Evolutionary conservation across 1,140 invertebrate genomes (phyloP).

Genomic region (Dendrolimus kikuchii): DNA sequence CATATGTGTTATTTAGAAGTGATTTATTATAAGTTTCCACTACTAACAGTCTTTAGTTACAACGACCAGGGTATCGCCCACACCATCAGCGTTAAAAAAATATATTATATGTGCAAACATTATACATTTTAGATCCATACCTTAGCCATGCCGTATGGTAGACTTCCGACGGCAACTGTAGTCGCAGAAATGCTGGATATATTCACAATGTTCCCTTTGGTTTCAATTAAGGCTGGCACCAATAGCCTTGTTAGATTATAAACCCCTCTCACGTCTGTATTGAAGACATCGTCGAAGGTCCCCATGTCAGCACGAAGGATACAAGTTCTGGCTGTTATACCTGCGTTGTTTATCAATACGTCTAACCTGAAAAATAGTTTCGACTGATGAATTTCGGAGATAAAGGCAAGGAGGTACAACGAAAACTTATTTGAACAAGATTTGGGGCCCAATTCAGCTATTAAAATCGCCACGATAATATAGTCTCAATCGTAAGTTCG

Average conservation of each 20-base stretch:
- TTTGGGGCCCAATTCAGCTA: no score
- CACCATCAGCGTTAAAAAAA: no score
- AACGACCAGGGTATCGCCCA: no score
- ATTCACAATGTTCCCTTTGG: constrained; percentile 83
- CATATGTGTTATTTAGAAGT: no score
- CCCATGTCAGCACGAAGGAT: constrained; percentile 85
- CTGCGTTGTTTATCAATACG: constrained; percentile 82
- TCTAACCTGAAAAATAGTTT: constrained; percentile 53
- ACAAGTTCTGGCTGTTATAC: constrained; percentile 76
- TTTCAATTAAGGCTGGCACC: constrained; percentile 78
- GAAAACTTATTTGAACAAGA: no score
- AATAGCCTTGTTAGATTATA: constrained; percentile 82
- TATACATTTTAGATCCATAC: constrained; percentile 10
- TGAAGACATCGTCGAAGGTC: constrained; percentile 83
- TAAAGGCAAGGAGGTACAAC: no score
- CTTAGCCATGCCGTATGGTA: constrained; percentile 84
- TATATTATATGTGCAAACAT: no score
- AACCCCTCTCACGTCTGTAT: constrained; percentile 80
- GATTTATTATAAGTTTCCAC: no score
- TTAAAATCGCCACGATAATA: no score
- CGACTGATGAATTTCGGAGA: no score
- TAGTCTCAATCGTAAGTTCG: no score
- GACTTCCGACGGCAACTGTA: constrained; percentile 73
- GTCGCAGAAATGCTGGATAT: constrained; percentile 82
- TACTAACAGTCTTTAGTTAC: no score